Base-by-base conservation (phyloP, 2,113 vertebrate species). In the Equus quagga region DNA sequence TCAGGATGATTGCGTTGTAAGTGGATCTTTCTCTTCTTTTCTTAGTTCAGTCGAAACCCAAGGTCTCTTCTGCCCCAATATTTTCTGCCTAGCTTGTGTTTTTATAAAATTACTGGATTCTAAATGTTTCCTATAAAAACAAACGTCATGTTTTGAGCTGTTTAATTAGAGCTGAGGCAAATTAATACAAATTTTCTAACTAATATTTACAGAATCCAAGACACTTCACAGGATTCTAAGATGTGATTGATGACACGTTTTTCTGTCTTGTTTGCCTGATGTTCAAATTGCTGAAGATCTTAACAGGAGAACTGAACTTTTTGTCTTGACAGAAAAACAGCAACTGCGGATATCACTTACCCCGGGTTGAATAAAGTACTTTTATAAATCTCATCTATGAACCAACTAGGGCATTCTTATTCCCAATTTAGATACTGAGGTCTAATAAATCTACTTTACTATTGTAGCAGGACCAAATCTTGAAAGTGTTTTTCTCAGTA, bases 381-480 rank as follows among this genome's bases (percentile, higher is more conserved):
- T 95, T 49, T 96, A 91, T 54, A 94, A 96, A 96, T 94, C 4
- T 10, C 17, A 95, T 97, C 93, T 96, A 8, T 92, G 26, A 89
- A 88, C 70, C 83, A 93, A 85, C 23, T 69, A 96, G 26, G 49
- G 3, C 12, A 80, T 95, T 97, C 62, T 96, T 98, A 76, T 51
- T 84, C 54, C 13, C 0, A 93, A 62, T 91, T 97, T 97, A 81
- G 96, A 98, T 97, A 96, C 33, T 46, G 26, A 8, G 23, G 21
- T 62, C 96, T 86, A 97, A 94, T 97, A 97, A 97, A 96, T 98
- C 83, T 91, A 80, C 60, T 96, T 94, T 98, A 80, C 81, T 83
- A 64, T 70, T 81, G 9, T 31, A 97, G 64, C 69, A 83, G 75
- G 96, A 93, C 81, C 80, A 97, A 83, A 79, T 79, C 78, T 95